Evolutionary conservation across 2,113 vertebrate species (phyloP), one percentile per base, ranked within the genome.

Genomic region (Delphinapterus leucas): DNA sequence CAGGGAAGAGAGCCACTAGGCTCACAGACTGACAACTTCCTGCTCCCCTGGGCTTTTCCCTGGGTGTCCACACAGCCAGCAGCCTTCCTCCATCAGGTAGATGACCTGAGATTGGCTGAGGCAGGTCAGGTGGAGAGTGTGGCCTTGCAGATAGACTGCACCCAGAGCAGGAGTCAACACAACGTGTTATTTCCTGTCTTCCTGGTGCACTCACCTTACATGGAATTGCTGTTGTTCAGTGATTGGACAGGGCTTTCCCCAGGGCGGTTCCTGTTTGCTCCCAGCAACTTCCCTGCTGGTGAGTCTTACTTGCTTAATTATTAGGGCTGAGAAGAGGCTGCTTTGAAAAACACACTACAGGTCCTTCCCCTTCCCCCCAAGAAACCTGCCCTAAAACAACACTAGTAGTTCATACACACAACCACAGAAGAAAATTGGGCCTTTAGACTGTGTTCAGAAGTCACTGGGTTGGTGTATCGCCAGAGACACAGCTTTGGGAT

Each of bases 41-140:
- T 97, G 76, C 84, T 96, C n/a, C n/a, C 26, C 28, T 92, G 92
- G 96, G 88, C 74, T 93, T 97, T 97, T 94, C 96, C 95, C 93
- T n/a, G 26, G 36, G 60, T 91, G 58, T 97, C 76, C 53, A 55
- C 73, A 74, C 23, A 86, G 12, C 60, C 63, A 17, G 47, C 74
- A 13, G 11, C 33, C 63, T 92, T 73, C 53, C 38, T 89, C 68
- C 53, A 49, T n/a, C 86, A 93, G 87, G 83, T 63, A 70, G 53
- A 11, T 60, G 71, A 28, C 82, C 49, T 88, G 92, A 61, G 61
- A 95, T 61, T 90, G 80, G 88, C 79, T 63, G 55, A 79, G 31
- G 81, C 12, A 33, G 38, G 47, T 55, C 84, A 83, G 68, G 15
- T 82, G 92, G 74, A 53, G 76, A 79, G 33, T 49, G 0, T n/a